Evolutionary conservation across 2,888 invertebrate species (phyloP).

Genomic region (Oegoconia quadripuncta): DNA sequence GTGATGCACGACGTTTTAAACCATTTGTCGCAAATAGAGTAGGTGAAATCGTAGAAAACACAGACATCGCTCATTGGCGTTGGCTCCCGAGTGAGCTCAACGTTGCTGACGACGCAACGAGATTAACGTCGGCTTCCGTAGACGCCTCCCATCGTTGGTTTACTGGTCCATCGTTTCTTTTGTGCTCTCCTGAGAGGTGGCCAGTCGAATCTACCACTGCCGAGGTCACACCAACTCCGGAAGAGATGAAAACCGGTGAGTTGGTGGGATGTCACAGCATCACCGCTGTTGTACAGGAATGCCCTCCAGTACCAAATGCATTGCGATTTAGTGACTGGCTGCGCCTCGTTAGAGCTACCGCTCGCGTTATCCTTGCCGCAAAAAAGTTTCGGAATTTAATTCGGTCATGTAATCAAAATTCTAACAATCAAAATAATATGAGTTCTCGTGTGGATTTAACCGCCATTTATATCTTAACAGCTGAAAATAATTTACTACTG

Average conservation of each 20-base stretch:
- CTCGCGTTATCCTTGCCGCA: background rate
- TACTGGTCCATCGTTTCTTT: background rate
- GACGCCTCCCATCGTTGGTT: background rate
- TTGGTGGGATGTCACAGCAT: background rate
- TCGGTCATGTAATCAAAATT: too few relatives aligned
- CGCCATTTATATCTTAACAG: too few relatives aligned
- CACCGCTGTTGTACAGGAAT: background rate
- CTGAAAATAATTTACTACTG: background rate
- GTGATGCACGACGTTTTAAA: slow-evolving; percentile 15
- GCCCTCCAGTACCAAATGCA: background rate
- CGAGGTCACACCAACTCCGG: background rate
- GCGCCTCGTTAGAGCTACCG: background rate
- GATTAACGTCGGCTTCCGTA: background rate
- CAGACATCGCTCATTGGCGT: slow-evolving; percentile 11
- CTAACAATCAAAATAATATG: too few relatives aligned
- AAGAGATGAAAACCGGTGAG: background rate
- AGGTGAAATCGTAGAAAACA: slow-evolving; percentile 18
- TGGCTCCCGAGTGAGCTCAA: slow-evolving; percentile 19
- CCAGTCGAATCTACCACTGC: background rate
- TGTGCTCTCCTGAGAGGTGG: background rate
- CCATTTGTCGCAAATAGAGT: slow-evolving; percentile 21
- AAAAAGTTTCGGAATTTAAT: background rate
- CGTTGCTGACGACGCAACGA: slow-evolving; percentile 18
- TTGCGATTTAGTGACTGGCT: background rate
- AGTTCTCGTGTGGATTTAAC: too few relatives aligned